Percentiles rank a stretch among this genome's conserved stretches.
Evolutionary conservation across 2,113 vertebrate species (phyloP).

Genomic region (Hemiprocne comata): DNA sequence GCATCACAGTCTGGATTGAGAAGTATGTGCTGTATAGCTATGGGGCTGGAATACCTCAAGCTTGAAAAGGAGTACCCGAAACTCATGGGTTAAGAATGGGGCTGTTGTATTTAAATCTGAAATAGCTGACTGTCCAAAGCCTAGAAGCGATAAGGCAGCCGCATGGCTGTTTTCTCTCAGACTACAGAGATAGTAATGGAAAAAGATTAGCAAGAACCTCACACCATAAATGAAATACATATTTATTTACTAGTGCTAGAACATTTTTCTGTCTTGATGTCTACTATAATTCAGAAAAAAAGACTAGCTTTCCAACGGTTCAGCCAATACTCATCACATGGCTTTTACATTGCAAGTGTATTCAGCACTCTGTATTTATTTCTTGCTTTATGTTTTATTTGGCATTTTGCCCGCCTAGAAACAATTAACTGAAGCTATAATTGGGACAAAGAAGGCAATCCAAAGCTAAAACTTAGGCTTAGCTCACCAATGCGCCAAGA

Average conservation of each 20-base stretch:
- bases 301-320: constrained; percentile 3
- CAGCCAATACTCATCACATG: neutral
- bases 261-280: constrained; percentile 10
- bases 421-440: constrained; percentile 55
- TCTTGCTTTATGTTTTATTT: constrained; percentile 50
- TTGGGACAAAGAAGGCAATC: constrained; percentile 40
- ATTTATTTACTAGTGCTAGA: constrained; percentile 51
- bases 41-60: neutral
- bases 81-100: neutral
- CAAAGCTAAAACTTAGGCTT: constrained; percentile 36
- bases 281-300: constrained; percentile 36
- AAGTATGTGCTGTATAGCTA: neutral
- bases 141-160: constrained; percentile 20
- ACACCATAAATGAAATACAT: constrained; percentile 36
- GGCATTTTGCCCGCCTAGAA: constrained; percentile 50
- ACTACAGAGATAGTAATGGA: constrained; percentile 36
- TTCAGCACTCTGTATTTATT: constrained; percentile 12
- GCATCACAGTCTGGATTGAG: neutral
- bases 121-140: constrained; percentile 40
- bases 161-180: constrained; percentile 4
- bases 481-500: constrained; percentile 10
- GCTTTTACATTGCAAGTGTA: neutral
- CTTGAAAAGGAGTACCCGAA: neutral
- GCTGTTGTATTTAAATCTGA: constrained; percentile 32
- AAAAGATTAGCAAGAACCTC: constrained; percentile 11